Base-by-base conservation (phyloP, 2,797 vertebrate genomes). In the Masticophis lateralis region DNA sequence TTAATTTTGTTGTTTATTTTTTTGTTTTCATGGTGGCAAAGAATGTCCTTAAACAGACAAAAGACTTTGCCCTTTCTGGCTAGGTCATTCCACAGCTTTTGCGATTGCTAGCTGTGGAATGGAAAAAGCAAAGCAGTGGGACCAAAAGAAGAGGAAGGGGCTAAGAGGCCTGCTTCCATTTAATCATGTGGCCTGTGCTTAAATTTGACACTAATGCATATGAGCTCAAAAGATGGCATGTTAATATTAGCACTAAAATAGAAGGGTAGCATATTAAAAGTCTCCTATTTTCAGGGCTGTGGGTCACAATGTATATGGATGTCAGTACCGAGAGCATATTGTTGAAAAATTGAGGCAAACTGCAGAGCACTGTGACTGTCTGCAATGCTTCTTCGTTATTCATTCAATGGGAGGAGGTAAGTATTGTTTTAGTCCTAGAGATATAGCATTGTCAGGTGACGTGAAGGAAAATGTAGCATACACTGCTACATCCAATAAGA, bases 321-420 rank as follows among this genome's bases (percentile, higher is more conserved):
- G 69, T 56, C 97, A 96, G 94, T 99, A 99, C 96, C 98, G 56
- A 92, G 99, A 99, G 89, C 96, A 97, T 95, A 99, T 99, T 57
- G 97, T 99, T 95, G 98, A 99, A 92, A 98, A 98, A 94, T 97
- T 99, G 86, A 98, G 99, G 92, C 98, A 97, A 95, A 97, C 98
- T 0, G 99, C 99, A 63, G 99, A 99, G 83, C 98, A 98, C 27
- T 99, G 99, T 94, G 99, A 99, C 96, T 99, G 98, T 96, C 98
- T 99, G 8, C 99, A 99, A 96, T 98, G 98, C 95, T 99, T 99
- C 96, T 99, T 99, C 94, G 96, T 99, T 91, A 98, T 99, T 96
- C 99, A 99, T 97, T 99, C 99, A 18, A 99, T 99, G 99, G 99
- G 99, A 97, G 99, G 99, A 98, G 99, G 99, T 99, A 97, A 98